These are phyloP conservation scores for Setophaga kirtlandii DNA, from an alignment of 2,113 vertebrate species.

Conservation along the genomic window DNA sequence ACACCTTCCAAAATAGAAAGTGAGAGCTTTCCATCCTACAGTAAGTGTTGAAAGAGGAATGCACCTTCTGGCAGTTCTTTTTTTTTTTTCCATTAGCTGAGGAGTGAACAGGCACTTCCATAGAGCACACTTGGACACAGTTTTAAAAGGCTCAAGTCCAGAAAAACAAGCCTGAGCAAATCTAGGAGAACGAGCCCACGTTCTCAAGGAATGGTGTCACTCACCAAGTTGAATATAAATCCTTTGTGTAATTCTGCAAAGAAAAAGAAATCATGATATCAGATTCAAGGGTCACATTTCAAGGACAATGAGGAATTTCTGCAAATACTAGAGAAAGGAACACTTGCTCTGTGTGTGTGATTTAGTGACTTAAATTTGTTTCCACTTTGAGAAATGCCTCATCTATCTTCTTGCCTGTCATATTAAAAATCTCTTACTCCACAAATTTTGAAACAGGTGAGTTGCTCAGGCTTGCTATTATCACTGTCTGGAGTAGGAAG, in stretches of 20 bases:
- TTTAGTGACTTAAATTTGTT: constrained; percentile 9
- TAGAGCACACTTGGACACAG: neutral
- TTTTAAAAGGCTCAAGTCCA: neutral
- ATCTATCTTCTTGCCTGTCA: neutral
- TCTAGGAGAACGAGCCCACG: accelerated
- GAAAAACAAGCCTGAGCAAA: neutral
- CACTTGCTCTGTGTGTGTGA: neutral
- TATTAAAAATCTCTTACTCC: neutral
- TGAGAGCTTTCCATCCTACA: neutral
- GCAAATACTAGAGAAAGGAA: neutral
- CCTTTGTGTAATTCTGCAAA: neutral
- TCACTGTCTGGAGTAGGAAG: neutral
- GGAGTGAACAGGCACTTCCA: neutral
- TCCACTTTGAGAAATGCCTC: constrained; percentile 12
- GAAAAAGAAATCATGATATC: neutral
- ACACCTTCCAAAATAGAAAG: neutral
- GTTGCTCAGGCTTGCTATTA: neutral
- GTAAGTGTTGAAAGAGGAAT: neutral
- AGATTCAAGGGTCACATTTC: neutral
- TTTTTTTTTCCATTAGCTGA: neutral
- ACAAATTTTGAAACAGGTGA: neutral
- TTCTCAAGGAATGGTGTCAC: neutral
- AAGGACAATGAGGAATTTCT: neutral
- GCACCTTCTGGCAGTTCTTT: neutral
- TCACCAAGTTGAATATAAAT: neutral